phyloP scores from a whole-genome alignment of 2,113 vertebrate species.

The Rhynchomys soricoides region DNA sequence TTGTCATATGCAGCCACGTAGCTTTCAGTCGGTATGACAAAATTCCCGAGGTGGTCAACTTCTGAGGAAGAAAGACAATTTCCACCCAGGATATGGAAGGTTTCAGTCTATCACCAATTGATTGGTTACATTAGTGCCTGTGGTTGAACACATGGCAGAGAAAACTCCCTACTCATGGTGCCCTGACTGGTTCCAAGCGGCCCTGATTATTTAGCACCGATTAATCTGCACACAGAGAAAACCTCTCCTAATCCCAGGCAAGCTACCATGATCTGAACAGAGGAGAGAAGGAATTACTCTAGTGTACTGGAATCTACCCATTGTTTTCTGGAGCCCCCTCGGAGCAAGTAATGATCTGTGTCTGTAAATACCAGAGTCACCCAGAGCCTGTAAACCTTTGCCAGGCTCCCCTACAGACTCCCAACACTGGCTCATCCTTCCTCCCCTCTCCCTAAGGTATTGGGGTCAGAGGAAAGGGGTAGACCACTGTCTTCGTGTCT shows the following conservation, averaged over 20 bases:
- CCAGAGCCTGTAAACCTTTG: not conserved
- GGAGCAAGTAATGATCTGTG: not conserved
- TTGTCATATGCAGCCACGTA: accelerated
- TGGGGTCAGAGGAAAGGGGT: not conserved
- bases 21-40: not conserved
- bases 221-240: not conserved
- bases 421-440: not conserved
- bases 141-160: not conserved
- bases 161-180: no score
- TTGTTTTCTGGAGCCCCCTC: constrained; percentile 37
- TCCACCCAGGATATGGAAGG: not conserved
- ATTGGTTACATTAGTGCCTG: not conserved
- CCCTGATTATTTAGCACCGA: not conserved
- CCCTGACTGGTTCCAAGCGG: not conserved
- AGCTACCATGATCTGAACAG: constrained; percentile 37
- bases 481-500: not conserved
- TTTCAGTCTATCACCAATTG: not conserved
- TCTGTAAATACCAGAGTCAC: not conserved
- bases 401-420: not conserved
- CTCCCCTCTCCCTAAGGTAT: no score
- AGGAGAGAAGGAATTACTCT: not conserved
- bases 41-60: not conserved
- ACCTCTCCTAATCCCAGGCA: not conserved
- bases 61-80: not conserved
- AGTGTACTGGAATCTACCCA: not conserved